These are phyloP conservation scores for Dinomys branickii DNA, from an alignment of 2,113 vertebrate genomes.

Conservation along the genomic window DNA sequence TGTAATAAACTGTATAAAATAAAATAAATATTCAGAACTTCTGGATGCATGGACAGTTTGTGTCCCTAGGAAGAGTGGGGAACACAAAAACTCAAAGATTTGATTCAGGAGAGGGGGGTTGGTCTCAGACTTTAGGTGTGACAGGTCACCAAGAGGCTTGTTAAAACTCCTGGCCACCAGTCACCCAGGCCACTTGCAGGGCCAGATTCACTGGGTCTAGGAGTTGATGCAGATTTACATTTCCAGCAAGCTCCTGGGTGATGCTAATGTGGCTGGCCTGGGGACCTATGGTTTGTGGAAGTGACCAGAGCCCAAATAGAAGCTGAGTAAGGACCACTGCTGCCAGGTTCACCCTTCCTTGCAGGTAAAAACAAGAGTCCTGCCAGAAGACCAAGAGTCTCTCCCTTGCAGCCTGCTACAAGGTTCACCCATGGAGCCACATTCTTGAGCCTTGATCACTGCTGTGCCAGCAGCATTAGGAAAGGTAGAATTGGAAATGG, in stretches of 20 bases:
- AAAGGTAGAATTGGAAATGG: background rate
- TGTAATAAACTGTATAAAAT: background rate
- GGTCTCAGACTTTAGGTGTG: background rate
- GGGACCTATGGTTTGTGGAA: background rate
- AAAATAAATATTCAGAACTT: background rate
- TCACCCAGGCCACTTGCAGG: background rate
- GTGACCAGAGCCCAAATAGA: background rate
- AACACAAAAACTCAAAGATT: background rate
- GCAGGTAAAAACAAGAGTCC: background rate
- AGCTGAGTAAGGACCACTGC: fast-evolving
- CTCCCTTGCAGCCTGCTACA: background rate
- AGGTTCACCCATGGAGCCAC: no score
- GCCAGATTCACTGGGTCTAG: background rate
- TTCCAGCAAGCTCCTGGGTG: background rate
- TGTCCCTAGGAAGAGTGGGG: background rate
- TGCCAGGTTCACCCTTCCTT: background rate
- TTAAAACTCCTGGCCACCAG: background rate
- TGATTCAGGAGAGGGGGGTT: background rate
- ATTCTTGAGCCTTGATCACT: background rate
- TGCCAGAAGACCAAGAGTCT: background rate
- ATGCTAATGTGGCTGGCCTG: background rate
- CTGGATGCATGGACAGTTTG: background rate
- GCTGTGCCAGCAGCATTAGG: background rate
- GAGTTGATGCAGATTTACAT: background rate
- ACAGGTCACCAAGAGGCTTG: background rate